A percentile compares a stretch with the other conserved stretches of the same genome.
phyloP scores from a whole-genome alignment of 2,797 vertebrate genomes.

The Sylvilagus floridanus region DNA sequence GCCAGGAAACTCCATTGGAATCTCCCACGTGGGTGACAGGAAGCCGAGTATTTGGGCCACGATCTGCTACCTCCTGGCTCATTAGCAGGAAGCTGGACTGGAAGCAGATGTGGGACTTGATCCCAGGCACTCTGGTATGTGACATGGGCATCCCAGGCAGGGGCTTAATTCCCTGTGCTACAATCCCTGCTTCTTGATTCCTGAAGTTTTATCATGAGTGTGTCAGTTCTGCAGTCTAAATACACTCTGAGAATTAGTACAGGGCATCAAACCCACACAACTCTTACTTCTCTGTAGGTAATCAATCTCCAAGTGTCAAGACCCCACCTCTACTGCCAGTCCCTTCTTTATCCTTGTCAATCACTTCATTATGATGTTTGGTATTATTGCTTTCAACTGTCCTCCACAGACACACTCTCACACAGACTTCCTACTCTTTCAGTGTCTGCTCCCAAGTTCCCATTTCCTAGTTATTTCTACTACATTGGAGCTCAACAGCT shows the following conservation, averaged over 20 bases:
- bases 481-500: background rate
- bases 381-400: background rate
- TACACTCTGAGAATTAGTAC: background rate
- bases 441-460: background rate
- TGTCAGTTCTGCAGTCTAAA: background rate
- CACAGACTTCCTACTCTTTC: background rate
- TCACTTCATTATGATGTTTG: background rate
- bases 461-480: constrained; percentile 1
- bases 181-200: background rate
- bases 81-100: no score
- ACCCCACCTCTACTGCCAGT: background rate
- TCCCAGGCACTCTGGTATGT: no score
- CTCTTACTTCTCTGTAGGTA: background rate
- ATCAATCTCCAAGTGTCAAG: background rate
- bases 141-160: no score
- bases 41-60: no score
- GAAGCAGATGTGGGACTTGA: no score
- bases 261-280: background rate
- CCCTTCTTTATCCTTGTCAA: background rate
- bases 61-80: no score
- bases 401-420: background rate
- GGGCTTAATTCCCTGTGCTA: no score
- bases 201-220: background rate
- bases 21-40: no score
- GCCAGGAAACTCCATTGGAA: no score